These are phyloP conservation scores for Silurus aristotelis DNA, from an alignment of 2,797 vertebrate genomes.

Conservation along the genomic window DNA sequence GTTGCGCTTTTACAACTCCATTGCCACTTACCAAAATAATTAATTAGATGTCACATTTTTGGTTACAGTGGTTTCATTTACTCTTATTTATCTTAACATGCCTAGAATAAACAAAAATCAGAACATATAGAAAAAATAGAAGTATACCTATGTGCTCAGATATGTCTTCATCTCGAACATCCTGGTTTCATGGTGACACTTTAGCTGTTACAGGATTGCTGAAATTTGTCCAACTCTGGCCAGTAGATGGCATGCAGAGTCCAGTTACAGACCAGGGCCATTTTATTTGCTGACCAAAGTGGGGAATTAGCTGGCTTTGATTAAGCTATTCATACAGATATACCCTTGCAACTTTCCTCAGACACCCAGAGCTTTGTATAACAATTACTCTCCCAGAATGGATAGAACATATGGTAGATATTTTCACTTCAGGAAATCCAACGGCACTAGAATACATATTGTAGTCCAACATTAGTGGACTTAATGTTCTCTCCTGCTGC, in stretches of 20 bases:
- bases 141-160: background rate
- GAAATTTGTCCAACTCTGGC: conserved; percentile 45
- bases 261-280: conserved; percentile 37
- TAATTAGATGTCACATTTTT: background rate
- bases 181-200: background rate
- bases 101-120: background rate
- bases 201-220: background rate
- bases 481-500: conserved; percentile 42
- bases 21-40: background rate
- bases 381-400: background rate
- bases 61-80: background rate
- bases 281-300: conserved; percentile 33
- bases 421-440: conserved; percentile 30
- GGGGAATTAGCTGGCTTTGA: conserved; percentile 14
- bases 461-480: conserved; percentile 30
- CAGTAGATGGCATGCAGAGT: conserved; percentile 67
- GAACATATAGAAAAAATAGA: background rate
- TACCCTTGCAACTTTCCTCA: background rate
- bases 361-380: conserved; percentile 10
- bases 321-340: background rate
- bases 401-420: conserved; percentile 34
- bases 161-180: background rate
- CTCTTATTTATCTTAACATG: background rate
- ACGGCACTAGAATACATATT: conserved; percentile 17
- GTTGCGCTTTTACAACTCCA: background rate